Base-by-base conservation (phyloP, 2,888 invertebrate species). In the Julus scandinavius region DNA sequence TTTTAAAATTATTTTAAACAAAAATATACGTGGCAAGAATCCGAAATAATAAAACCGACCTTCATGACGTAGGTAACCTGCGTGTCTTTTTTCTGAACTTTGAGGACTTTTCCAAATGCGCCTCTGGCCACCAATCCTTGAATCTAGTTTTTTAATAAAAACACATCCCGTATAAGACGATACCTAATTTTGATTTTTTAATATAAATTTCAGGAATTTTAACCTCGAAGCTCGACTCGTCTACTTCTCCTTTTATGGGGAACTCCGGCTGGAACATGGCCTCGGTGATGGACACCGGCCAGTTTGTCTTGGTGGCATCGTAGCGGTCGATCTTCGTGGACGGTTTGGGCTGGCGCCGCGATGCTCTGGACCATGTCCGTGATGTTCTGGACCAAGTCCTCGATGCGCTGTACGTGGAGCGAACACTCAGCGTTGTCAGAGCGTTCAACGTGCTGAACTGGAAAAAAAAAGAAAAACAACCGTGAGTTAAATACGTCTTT, bases 251-350 rank as follows among this genome's bases (percentile, higher is more conserved):
- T 90, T 94, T 94, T 87, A 96, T 94, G 91, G 96, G 96, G 92
- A 97, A 98, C 92, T 97, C 97, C 89, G 98, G 97, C 90, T 97
- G 93, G 93, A 98, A 98, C 90, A 96, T 94, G 40, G 96, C 95
- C 92, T 97, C 97, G 90, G 95, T 94, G 91, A 96, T 94, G 85
- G 96, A 95, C 40, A 97, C 95, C 2, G 97, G 97, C 96, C 96
- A 97, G 90, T 95, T 94, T 72, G 97, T 96, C 92, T 96, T 96
- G 89, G 94, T 93, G 63, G 92, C 45, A 40, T 88, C 88, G 38
- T 88, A 88, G 49, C 88, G 92, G 90, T 92, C 93, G 89, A 93
- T 90, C 50, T 94, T 94, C 91, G 94, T 94, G 88, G 93, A 94
- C 90, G 95, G 91, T 86, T 95, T 95, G 7, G 87, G 86, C 20